Base-by-base conservation (phyloP, 2,113 vertebrate species). In the Panurus biarmicus region DNA sequence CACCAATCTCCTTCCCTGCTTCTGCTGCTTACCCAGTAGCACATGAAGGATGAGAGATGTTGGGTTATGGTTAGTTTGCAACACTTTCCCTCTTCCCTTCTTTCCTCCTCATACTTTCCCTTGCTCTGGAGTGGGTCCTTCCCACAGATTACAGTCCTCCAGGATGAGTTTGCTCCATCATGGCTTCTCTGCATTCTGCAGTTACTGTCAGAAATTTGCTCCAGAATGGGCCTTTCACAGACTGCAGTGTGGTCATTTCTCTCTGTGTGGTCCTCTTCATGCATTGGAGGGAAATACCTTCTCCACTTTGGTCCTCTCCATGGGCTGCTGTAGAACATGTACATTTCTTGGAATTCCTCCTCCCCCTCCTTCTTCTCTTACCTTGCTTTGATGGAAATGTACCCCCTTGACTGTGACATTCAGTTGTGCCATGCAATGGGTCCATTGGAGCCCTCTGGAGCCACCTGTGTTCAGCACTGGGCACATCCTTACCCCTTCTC, bases 391-490 rank as follows among this genome's bases (percentile, higher is more conserved):
- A 28, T 23, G 47, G 29, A 60, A 57, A 18, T 20, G 4, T 15
- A 31, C 20, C 14, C 21, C 10, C 14, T 51, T 62, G 33, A 33
- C 25, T n/a, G 5, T 36, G 25, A 14, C 5, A 11, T 21, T 76
- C 18, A 19, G 6, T 7, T 9, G 1, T 65, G 45, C 6, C 28
- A 21, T 50, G 33, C 3, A 5, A 4, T 38, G 7, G 4, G 40
- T 65, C 24, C 10, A 10, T 7, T 48, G 17, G 29, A 64, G 14
- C 23, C 7, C 3, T 8, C 16, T 40, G 22, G 25, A 77, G 19
- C 6, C 1, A 1, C 4, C 4, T 51, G 18, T 56, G 12, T 19
- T 58, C 3, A 5, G 23, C 12, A 28, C 2, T 8, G 16, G 53
- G 13, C 35, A 72, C 3, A 1, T 17, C 8, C 11, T 79, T 13